phyloP scores from a whole-genome alignment of 2,113 vertebrate genomes.

The Anhinga anhinga region DNA sequence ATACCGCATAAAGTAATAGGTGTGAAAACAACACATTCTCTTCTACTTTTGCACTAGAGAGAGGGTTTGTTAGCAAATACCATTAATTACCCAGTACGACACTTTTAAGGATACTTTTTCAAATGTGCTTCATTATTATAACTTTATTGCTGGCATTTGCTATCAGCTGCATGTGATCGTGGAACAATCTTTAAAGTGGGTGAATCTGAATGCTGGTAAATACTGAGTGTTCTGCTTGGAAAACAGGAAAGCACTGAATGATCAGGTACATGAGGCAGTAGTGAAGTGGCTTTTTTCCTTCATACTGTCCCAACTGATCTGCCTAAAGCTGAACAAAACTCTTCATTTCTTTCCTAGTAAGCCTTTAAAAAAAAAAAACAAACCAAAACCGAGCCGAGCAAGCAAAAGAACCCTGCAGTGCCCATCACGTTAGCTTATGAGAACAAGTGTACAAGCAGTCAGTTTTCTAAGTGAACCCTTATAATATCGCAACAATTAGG shows the following conservation, averaged over 20 bases:
- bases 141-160: neutral
- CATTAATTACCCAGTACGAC: neutral
- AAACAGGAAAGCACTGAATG: neutral
- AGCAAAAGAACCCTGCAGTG: neutral
- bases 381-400: neutral
- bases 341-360: neutral
- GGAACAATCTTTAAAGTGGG: neutral
- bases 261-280: neutral
- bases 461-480: neutral
- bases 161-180: neutral
- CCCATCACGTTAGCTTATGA: neutral
- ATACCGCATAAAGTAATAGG: neutral
- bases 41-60: neutral
- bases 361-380: neutral
- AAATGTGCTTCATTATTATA: fast-evolving
- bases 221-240: neutral
- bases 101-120: neutral
- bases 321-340: neutral
- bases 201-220: neutral
- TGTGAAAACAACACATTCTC: neutral
- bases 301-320: neutral
- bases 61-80: neutral
- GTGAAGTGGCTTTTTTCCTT: neutral
- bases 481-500: neutral
- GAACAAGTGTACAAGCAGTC: neutral